These are phyloP conservation scores for Xestoiulus laeticollis DNA, from an alignment of 2,888 invertebrate genomes.

Conservation along the genomic window DNA sequence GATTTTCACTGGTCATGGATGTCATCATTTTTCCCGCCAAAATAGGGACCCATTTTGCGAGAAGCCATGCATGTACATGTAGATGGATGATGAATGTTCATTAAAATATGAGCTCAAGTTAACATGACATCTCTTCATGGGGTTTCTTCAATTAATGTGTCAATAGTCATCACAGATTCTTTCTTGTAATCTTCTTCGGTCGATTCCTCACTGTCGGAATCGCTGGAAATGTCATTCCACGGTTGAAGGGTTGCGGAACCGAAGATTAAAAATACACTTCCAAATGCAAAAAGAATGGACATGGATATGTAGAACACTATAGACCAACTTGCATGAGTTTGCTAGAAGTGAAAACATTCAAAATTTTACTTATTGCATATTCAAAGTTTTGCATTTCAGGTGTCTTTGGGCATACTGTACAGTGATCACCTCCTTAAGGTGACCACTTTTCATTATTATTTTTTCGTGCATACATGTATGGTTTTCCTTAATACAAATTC, in stretches of 20 bases:
- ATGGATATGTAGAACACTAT: constrained; percentile 52
- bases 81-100: background rate
- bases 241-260: constrained; percentile 42
- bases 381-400: too few relatives aligned
- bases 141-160: background rate
- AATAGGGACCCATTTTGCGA: background rate
- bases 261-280: constrained; percentile 30
- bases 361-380: too few relatives aligned
- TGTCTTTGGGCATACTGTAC: too few relatives aligned
- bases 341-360: constrained; percentile 29
- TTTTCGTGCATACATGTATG: too few relatives aligned
- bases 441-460: too few relatives aligned
- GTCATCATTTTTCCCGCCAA: background rate
- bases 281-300: constrained; percentile 1
- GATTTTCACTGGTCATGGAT: background rate
- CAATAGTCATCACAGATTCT: background rate
- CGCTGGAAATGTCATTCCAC: constrained; percentile 48
- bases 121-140: background rate
- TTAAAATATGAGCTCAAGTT: background rate
- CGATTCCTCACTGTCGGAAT: background rate
- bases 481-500: too few relatives aligned
- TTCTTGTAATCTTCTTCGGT: background rate
- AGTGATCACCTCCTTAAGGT: too few relatives aligned
- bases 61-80: background rate
- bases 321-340: constrained; percentile 50